A percentile compares a stretch with the other conserved stretches of the same genome.
Conservation (phyloP, 2,888 invertebrate genomes). For the Spisula solida region DNA sequence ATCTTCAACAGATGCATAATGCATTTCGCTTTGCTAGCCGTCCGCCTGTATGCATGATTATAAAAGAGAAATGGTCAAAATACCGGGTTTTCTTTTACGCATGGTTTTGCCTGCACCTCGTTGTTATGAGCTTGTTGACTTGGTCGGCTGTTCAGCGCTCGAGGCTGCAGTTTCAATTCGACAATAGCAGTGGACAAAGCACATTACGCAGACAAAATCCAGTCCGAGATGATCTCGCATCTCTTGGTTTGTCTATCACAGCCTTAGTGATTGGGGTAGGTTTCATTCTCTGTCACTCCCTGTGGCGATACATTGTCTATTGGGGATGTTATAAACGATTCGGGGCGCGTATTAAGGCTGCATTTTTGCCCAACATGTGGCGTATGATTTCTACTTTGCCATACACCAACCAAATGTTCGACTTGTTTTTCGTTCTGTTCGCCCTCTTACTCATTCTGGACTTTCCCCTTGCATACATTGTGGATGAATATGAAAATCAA, state of each 20-base stretch:
- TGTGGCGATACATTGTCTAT: background rate
- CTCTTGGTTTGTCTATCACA: background rate
- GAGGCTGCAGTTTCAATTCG: background rate
- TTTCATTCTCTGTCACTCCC: too few species aligned
- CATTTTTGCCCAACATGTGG: background rate
- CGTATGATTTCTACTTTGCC: background rate
- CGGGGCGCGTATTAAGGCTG: background rate
- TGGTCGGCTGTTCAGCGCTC: background rate
- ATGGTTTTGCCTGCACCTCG: conserved; percentile 7
- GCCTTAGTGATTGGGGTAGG: background rate
- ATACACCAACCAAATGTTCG: conserved; percentile 20
- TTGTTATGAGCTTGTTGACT: conserved; percentile 11
- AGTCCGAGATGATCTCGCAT: background rate
- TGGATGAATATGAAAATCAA: conserved; percentile 25
- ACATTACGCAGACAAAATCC: background rate
- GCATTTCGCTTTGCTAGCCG: conserved; percentile 16
- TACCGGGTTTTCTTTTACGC: background rate
- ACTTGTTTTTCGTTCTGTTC: conserved; percentile 17
- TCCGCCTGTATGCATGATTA: conserved; percentile 10
- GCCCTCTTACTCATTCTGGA: background rate
- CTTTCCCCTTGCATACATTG: background rate
- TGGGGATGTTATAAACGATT: background rate
- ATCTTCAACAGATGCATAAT: background rate
- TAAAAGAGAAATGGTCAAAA: conserved; percentile 27
- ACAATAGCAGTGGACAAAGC: too few species aligned